Evolutionary conservation across 1,140 invertebrate species (phyloP).

Genomic region (Pseudobourletiella spinata): DNA sequence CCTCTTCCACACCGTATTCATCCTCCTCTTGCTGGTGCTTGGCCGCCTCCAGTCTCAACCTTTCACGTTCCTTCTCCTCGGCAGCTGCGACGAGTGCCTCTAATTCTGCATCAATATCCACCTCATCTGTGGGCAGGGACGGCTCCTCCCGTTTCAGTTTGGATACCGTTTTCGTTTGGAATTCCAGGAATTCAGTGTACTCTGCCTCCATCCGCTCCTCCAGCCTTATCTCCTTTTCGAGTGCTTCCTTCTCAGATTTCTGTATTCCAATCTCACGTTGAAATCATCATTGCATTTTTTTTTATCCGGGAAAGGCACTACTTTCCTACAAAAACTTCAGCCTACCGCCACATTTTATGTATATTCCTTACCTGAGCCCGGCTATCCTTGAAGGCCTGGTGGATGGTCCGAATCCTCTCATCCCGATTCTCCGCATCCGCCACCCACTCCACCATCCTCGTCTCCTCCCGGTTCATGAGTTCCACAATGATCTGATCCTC

Average conservation of each 20-base stretch:
- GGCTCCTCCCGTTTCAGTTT: constrained; percentile 26
- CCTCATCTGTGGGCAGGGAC: constrained; percentile 11
- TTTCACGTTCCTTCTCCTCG: constrained; percentile 9
- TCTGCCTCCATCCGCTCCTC: constrained; percentile 21
- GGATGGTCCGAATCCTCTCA: constrained; percentile 16
- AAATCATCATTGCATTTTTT: background rate
- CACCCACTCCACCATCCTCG: constrained; percentile 15
- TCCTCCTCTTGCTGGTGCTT: background rate
- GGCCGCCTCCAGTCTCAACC: background rate
- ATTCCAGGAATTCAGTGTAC: constrained; percentile 28
- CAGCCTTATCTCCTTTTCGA: background rate
- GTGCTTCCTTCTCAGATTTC: constrained; percentile 13
- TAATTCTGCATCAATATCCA: constrained; percentile 20
- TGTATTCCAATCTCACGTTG: background rate
- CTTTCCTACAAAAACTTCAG: background rate
- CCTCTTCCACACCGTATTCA: no score
- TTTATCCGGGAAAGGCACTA: no score
- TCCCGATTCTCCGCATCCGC: constrained; percentile 14
- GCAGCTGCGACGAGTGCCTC: constrained; percentile 15
- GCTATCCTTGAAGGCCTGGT: constrained; percentile 12
- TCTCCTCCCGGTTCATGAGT: constrained; percentile 29
- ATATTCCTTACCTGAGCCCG: background rate
- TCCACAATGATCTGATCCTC: constrained; percentile 21
- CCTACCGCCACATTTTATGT: background rate
- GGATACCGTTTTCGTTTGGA: constrained; percentile 5